Percentiles rank a stretch among this genome's conserved stretches.
Conservation (phyloP, 2,888 invertebrate species). For the Agrochola litura region DNA sequence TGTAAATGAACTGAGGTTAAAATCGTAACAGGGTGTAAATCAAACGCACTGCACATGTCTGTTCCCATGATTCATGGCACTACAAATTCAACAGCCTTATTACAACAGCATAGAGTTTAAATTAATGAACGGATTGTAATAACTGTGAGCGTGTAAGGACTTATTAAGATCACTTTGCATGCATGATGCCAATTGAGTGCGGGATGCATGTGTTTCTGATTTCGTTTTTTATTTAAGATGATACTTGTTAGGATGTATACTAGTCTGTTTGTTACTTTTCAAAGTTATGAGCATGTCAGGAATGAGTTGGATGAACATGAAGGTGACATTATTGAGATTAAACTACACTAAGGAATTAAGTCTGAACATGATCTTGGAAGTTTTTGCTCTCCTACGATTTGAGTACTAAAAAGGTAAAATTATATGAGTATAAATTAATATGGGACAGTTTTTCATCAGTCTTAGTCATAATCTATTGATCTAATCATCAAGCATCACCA, state of each 20-base stretch:
- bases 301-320: slow-evolving; percentile 23
- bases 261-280: slow-evolving; percentile 33
- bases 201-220: slow-evolving; percentile 58
- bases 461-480: not conserved
- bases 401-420: not conserved
- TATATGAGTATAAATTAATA: not conserved
- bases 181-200: slow-evolving; percentile 69
- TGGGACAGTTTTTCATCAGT: not conserved
- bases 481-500: not conserved
- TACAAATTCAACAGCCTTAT: slow-evolving; percentile 41
- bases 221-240: slow-evolving; percentile 44
- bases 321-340: slow-evolving; percentile 2
- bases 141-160: slow-evolving; percentile 50
- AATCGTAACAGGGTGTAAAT: slow-evolving; percentile 79
- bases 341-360: not conserved
- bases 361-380: not conserved
- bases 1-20: slow-evolving; percentile 81
- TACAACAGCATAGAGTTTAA: slow-evolving; percentile 42
- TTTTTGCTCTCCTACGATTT: not conserved
- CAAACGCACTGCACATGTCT: slow-evolving; percentile 72
- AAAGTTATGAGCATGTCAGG: slow-evolving; percentile 1
- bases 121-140: slow-evolving; percentile 24
- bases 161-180: slow-evolving; percentile 73
- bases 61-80: slow-evolving; percentile 75
- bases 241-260: slow-evolving; percentile 31